phyloP scores from a whole-genome alignment of 2,797 vertebrate genomes.

The Acanthurus lineatus region DNA sequence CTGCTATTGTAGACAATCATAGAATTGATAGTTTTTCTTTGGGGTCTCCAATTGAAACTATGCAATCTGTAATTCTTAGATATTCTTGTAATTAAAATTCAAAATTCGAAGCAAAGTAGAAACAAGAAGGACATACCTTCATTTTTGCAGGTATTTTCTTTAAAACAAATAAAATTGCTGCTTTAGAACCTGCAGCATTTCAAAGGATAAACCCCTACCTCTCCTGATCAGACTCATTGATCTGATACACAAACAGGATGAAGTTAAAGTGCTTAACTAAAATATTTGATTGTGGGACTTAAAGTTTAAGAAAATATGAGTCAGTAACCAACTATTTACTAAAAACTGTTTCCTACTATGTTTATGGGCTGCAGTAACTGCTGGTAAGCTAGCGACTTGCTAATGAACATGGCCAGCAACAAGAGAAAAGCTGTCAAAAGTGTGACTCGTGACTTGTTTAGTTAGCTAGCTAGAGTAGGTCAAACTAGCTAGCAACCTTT shows the following conservation, averaged over 20 bases:
- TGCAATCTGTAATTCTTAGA: not conserved
- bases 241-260: not conserved
- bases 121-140: not conserved
- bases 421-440: not conserved
- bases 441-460: no score
- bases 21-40: not conserved
- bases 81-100: not conserved
- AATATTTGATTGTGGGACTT: not conserved
- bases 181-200: not conserved
- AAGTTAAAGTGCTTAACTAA: not conserved
- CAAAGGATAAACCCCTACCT: not conserved
- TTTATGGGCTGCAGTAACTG: no score
- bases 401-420: no score
- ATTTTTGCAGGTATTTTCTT: not conserved
- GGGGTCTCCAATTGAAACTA: not conserved
- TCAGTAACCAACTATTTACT: not conserved
- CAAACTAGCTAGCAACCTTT: no score
- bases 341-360: no score
- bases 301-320: no score
- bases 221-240: no score
- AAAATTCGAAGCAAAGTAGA: not conserved
- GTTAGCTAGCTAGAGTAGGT: no score
- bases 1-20: not conserved
- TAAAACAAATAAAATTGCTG: not conserved
- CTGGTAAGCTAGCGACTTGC: no score